Conservation (phyloP, 2,888 invertebrate species). For the Drosophila pseudotalamancana region DNA sequence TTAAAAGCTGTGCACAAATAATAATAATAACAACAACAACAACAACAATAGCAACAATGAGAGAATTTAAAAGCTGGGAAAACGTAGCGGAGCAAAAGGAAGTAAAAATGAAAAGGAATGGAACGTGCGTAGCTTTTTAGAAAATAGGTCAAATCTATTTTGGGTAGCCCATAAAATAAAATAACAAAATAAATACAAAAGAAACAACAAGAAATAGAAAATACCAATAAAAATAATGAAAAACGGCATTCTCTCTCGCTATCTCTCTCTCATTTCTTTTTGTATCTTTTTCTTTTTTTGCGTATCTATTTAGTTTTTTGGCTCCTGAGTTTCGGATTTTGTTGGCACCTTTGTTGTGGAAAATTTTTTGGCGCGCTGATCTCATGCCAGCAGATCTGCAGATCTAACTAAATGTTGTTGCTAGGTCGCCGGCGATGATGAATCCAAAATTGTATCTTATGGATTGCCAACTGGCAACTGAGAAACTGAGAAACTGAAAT, state of each 20-base stretch:
- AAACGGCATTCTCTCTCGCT: slow-evolving; percentile 46
- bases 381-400: slow-evolving; percentile 39
- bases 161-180: slow-evolving; percentile 42
- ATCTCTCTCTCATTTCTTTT: neutral
- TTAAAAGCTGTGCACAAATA: slow-evolving; percentile 35
- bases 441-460: slow-evolving; percentile 12
- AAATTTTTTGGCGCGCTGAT: slow-evolving; percentile 64
- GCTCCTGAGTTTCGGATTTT: slow-evolving; percentile 38
- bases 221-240: slow-evolving; percentile 47
- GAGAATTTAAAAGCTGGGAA: neutral
- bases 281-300: neutral
- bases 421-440: slow-evolving; percentile 35
- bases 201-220: slow-evolving; percentile 8
- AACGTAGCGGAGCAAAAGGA: slow-evolving; percentile 17
- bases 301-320: slow-evolving; percentile 33
- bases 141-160: slow-evolving; percentile 78
- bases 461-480: neutral
- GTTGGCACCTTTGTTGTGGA: slow-evolving; percentile 57
- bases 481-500: too few relatives aligned
- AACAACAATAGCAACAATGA: neutral
- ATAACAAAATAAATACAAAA: slow-evolving; percentile 8
- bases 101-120: slow-evolving; percentile 36
- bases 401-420: slow-evolving; percentile 32
- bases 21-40: neutral
- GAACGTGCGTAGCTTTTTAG: slow-evolving; percentile 50